Base-by-base conservation (phyloP, 1,140 invertebrate genomes). In the Drosophila sp. region DNA sequence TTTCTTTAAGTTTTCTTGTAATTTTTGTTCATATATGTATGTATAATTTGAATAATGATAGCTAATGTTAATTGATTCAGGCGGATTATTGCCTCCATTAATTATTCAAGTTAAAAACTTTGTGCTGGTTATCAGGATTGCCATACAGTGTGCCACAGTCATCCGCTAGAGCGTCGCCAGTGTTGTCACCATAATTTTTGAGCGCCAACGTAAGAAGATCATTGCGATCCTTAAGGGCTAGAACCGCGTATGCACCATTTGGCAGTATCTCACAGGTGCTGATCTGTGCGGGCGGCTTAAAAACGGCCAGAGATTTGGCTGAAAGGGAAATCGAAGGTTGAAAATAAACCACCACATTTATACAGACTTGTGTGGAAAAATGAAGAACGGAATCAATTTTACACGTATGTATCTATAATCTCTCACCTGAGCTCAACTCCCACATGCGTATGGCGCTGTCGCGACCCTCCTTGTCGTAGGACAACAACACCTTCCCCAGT, bases 371-470 rank as follows among this genome's bases (percentile, higher is more conserved):
- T n/a, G n/a, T n/a, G n/a, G n/a, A n/a, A n/a, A n/a, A n/a, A n/a
- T n/a, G n/a, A n/a, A n/a, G n/a, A n/a, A n/a, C n/a, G n/a, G n/a
- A n/a, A n/a, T n/a, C n/a, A 21, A 21, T 21, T 21, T 21, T 21
- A 21, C 21, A 43, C 14, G 2, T 8, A 36, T 48, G 36, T 0
- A 14, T 29, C 4, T 40, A 27, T 2, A 13, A 4, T 13, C 5
- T 40, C 46, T 74, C 92, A 96, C 96, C 96, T 84, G 94, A 94
- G 76, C 94, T 94, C 6, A 97, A 82, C 91, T 97, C 95, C 96
- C 96, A 97, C 7, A 97, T 93, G 41, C 96, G 92, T 40, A 97
- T 94, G 16, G 96, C 95, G 38, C 93, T 92, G 92, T 97, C 96
- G 51, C 94, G 92, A 25, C 95, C 94, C 66, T 93, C 92, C 32